A percentile compares a stretch with the other conserved stretches of the same genome.
Conservation (phyloP, 1,140 invertebrate species). For the Megalopta genalis region DNA sequence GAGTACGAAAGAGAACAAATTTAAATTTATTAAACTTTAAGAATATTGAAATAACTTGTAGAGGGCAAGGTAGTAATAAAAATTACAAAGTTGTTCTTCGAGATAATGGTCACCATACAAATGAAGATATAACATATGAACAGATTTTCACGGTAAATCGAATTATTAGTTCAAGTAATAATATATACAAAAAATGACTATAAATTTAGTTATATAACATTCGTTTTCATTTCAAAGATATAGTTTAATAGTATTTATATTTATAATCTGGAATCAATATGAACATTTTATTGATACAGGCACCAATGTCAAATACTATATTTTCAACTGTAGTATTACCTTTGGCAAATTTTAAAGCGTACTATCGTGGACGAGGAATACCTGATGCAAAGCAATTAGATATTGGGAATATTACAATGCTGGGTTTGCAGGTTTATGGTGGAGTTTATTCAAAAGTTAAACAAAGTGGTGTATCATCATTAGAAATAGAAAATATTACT, state of each 20-base stretch:
- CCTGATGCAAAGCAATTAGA: slow-evolving; percentile 82
- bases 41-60: slow-evolving; percentile 80
- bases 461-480: slow-evolving; percentile 84
- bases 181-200: background rate
- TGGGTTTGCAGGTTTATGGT: slow-evolving; percentile 85
- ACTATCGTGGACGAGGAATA: slow-evolving; percentile 82
- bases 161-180: background rate
- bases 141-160: slow-evolving; percentile 82
- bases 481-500: slow-evolving; percentile 83
- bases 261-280: background rate
- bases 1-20: slow-evolving; percentile 78
- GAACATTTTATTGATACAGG: slow-evolving; percentile 57
- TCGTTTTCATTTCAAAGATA: background rate
- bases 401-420: slow-evolving; percentile 82
- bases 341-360: slow-evolving; percentile 83
- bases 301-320: slow-evolving; percentile 79
- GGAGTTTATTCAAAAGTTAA: slow-evolving; percentile 85
- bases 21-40: slow-evolving; percentile 79
- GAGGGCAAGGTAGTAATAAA: slow-evolving; percentile 81
- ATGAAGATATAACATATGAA: slow-evolving; percentile 83
- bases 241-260: background rate
- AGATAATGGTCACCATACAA: slow-evolving; percentile 81
- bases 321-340: slow-evolving; percentile 80
- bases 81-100: slow-evolving; percentile 84
- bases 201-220: background rate